These are phyloP conservation scores for Chrysogorgia sp. DNA, from an alignment of 92 coral and sea anemone species.

Conservation along the genomic window DNA sequence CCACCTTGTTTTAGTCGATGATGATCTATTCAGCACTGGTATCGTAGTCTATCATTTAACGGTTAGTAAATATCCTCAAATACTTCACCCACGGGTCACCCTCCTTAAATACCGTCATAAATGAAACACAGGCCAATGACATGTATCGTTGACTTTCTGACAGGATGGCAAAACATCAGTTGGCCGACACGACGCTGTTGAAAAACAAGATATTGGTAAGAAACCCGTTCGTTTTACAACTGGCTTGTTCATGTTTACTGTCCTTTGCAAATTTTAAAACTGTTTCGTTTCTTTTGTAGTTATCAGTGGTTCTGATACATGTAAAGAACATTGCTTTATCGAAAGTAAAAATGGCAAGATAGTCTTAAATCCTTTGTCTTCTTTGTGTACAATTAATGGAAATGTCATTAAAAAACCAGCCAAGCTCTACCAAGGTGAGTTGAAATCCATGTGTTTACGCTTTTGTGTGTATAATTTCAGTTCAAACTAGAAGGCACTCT, in stretches of 20 bases:
- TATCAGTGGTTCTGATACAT: conserved; percentile 87
- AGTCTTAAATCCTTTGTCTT: conserved; percentile 79
- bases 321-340: conserved; percentile 76
- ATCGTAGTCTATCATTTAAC: conserved; percentile 95
- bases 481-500: no score
- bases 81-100: neutral
- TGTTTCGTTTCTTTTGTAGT: conserved; percentile 51
- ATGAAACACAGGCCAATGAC: neutral
- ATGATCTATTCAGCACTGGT: conserved; percentile 92
- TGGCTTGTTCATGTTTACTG: neutral
- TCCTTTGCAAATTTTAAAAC: neutral
- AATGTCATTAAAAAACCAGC: conserved; percentile 74
- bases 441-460: no score
- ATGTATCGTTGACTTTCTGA: neutral
- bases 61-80: conserved; percentile 52
- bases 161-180: conserved; percentile 95
- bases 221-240: no score
- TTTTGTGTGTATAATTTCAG: no score
- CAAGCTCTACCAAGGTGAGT: conserved; percentile 89
- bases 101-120: neutral
- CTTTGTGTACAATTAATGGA: conserved; percentile 87
- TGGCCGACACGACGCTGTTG: conserved; percentile 71
- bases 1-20: conserved; percentile 92
- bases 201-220: conserved; percentile 89
- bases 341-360: conserved; percentile 80